Evolutionary conservation across 2,797 vertebrate species (phyloP), one percentile per base, ranked within the genome.

Genomic region (Manis javanica): DNA sequence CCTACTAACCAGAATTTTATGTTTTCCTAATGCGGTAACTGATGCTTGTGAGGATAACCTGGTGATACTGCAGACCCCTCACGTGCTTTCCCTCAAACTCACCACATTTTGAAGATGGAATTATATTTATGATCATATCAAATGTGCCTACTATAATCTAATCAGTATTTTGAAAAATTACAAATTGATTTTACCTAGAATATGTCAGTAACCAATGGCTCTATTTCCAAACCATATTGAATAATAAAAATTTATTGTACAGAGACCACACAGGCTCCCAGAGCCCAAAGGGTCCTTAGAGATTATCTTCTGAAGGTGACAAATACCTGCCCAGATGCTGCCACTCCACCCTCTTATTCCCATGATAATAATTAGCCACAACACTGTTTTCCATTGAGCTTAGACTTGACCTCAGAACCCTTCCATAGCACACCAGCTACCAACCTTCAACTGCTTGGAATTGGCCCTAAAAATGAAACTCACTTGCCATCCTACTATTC

Each of bases 91-190:
- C 26, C 51, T 75, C 42, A 59, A 79, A 91, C 51, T 68, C 24
- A 66, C 81, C n/a, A 19, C 19, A 23, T 64, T 68, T 71, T 29
- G 57, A 86, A 89, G 31, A 85, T 71, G 46, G 37, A 88, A 86
- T 82, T 68, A n/a, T 34, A 71, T 92, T 90, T 69, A 16, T 23
- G 24, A 57, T 39, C 31, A 55, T 63, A 46, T 61, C 51, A 90
- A 92, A 37, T 77, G 61, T 79, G 42, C 21, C 46, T 78, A 8
- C 12, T 61, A 53, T 64, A 42, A 59, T 49, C 55, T 66, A 26
- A 23, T 95, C 85, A 34, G 74, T 53, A 72, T 94, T 92, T 93
- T 64, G 46, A 68, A 96, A 46, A 94, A 77, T 61, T 66, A 79
- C 26, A 15, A 79, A 72, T 57, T n/a, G 24, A 16, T 94, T 95